Percentiles rank a stretch among this genome's conserved stretches.
Conservation (phyloP, 92 coral and sea anemone species). For the Palythoa caribaeorum region DNA sequence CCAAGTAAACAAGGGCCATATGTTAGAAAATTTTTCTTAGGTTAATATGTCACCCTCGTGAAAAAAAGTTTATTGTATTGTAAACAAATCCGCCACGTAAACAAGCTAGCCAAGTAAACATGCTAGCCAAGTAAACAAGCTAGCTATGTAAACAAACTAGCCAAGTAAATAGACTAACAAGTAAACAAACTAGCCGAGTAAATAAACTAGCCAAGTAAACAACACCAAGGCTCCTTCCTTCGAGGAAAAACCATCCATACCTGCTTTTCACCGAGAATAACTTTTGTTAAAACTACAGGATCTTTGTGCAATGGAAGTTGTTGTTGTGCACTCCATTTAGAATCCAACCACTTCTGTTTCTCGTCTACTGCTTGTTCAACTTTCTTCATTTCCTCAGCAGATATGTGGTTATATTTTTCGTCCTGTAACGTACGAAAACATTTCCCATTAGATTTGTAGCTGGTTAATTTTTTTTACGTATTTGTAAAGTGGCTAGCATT, state of each 20-base stretch:
- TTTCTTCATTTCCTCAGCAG: conserved; percentile 84
- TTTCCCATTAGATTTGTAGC: background rate
- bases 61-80: too few species aligned
- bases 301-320: conserved; percentile 76
- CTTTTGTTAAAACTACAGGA: conserved; percentile 79
- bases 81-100: too few species aligned
- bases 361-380: conserved; percentile 79
- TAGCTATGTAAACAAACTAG: too few species aligned
- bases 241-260: conserved; percentile 31
- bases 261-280: conserved; percentile 91
- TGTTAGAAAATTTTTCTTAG: too few species aligned
- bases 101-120: too few species aligned
- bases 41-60: too few species aligned
- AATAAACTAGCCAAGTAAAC: background rate
- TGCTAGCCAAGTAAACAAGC: too few species aligned
- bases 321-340: conserved; percentile 80
- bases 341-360: conserved; percentile 88
- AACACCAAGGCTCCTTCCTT: background rate
- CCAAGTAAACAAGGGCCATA: too few species aligned
- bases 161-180: too few species aligned
- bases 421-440: conserved; percentile 61
- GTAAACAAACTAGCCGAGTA: too few species aligned
- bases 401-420: conserved; percentile 95
- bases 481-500: too few species aligned
- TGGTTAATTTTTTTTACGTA: too few species aligned